Percentiles rank a stretch among this genome's conserved stretches.
Evolutionary conservation across 2,888 invertebrate genomes (phyloP).

Genomic region (Neoitamus cyanurus): DNA sequence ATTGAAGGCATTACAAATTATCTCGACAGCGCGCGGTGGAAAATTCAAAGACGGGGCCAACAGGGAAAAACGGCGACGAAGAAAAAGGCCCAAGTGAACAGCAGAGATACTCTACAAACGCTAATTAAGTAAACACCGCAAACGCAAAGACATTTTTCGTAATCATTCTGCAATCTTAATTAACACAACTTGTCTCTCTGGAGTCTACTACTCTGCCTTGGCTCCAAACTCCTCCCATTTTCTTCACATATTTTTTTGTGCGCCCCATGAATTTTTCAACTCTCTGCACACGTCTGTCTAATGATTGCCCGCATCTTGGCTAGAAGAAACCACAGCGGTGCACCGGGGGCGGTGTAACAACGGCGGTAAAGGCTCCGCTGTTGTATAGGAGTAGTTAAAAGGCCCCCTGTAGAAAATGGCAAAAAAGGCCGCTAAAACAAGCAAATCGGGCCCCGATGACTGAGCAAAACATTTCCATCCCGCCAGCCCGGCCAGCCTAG

Average conservation of each 20-base stretch:
- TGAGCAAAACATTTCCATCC: neutral
- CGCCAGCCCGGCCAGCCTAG: neutral
- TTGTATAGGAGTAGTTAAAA: neutral
- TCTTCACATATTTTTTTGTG: conserved; percentile 28
- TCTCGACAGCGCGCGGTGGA: neutral
- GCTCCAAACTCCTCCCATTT: conserved; percentile 41
- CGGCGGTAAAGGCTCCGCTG: neutral
- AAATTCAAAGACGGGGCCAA: neutral
- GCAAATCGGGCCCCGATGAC: conserved; percentile 2
- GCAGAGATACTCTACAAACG: conserved; percentile 43
- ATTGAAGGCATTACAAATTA: conserved; percentile 38
- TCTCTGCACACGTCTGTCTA: conserved; percentile 24
- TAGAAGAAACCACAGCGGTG: neutral
- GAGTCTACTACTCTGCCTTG: neutral
- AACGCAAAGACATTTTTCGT: conserved; percentile 44
- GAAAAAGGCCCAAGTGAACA: conserved; percentile 6
- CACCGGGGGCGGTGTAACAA: neutral
- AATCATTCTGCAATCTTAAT: conserved; percentile 48
- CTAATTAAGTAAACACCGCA: conserved; percentile 47
- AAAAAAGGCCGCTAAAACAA: neutral
- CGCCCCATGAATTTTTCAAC: neutral
- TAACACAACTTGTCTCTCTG: conserved; percentile 44
- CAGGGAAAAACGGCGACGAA: neutral
- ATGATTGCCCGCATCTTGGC: conserved; percentile 19
- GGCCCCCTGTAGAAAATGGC: neutral